These are phyloP conservation scores for Anastatus disparis DNA, from an alignment of 1,140 invertebrate species.

Conservation along the genomic window DNA sequence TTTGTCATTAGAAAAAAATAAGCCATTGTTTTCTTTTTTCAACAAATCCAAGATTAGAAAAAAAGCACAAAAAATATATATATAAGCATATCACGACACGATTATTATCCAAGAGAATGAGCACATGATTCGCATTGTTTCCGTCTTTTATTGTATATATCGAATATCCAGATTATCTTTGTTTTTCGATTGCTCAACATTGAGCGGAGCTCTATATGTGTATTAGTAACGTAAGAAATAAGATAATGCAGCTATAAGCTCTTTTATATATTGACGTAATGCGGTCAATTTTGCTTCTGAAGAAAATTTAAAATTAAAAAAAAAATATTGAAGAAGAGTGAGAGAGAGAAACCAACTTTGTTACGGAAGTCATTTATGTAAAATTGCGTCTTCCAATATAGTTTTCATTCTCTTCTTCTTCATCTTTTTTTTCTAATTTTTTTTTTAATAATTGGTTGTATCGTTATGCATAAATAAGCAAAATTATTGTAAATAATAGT, in stretches of 20 bases:
- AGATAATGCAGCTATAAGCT: slow-evolving; percentile 5
- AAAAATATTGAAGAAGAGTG: background rate
- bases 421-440: too few species aligned
- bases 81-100: too few species aligned
- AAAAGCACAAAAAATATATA: too few species aligned
- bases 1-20: too few species aligned
- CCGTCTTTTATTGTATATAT: slow-evolving; percentile 18
- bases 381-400: background rate
- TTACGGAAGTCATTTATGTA: background rate
- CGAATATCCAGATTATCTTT: slow-evolving; percentile 19
- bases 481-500: too few species aligned
- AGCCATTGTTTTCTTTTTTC: too few species aligned
- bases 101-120: too few species aligned
- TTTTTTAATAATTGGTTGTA: too few species aligned
- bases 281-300: background rate
- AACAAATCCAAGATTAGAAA: too few species aligned
- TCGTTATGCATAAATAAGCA: too few species aligned
- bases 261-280: slow-evolving; percentile 30
- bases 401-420: too few species aligned
- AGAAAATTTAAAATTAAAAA: too few species aligned
- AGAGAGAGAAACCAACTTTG: background rate
- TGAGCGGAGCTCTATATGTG: background rate
- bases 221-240: background rate
- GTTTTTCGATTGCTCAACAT: background rate
- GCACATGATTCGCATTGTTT: background rate